Evolutionary conservation across 2,888 invertebrate species (phyloP).

Genomic region (Acronicta alni): DNA sequence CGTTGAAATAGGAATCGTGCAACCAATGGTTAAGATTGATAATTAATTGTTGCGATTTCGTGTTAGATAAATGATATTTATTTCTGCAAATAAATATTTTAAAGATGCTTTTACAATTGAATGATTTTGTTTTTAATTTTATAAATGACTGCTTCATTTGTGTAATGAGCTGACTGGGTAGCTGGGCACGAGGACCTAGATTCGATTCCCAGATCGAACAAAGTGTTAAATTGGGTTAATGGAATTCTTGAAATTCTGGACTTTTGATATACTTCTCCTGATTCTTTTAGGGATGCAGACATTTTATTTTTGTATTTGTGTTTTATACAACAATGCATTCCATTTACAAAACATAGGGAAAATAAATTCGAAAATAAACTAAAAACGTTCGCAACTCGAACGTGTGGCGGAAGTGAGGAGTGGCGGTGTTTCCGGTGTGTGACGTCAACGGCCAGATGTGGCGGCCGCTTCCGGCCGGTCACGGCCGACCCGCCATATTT

Average conservation of each 20-base stretch:
- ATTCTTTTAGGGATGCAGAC: too few species aligned
- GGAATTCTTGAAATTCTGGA: too few species aligned
- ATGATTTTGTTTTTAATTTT: too few species aligned
- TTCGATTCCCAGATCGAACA: too few species aligned
- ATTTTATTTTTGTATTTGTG: too few species aligned
- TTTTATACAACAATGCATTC: neutral
- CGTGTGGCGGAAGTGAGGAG: constrained; percentile 57
- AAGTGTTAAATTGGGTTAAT: too few species aligned
- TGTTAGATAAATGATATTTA: neutral
- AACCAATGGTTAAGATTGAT: neutral
- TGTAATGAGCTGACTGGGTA: neutral
- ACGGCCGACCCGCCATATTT: constrained; percentile 52
- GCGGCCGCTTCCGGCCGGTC: constrained; percentile 69
- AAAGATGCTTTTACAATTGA: too few species aligned
- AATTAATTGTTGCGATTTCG: too few species aligned
- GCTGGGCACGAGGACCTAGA: too few species aligned
- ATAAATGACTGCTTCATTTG: too few species aligned
- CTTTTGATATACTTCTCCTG: too few species aligned
- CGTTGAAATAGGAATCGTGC: neutral
- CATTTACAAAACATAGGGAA: constrained; percentile 1
- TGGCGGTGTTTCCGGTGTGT: constrained; percentile 68
- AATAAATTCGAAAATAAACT: constrained; percentile 31
- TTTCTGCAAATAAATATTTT: too few species aligned
- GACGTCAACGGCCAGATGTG: constrained; percentile 76
- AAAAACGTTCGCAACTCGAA: constrained; percentile 49